Evolutionary conservation across 2,797 vertebrate species (phyloP).

Genomic region (Synanceia verrucosa): DNA sequence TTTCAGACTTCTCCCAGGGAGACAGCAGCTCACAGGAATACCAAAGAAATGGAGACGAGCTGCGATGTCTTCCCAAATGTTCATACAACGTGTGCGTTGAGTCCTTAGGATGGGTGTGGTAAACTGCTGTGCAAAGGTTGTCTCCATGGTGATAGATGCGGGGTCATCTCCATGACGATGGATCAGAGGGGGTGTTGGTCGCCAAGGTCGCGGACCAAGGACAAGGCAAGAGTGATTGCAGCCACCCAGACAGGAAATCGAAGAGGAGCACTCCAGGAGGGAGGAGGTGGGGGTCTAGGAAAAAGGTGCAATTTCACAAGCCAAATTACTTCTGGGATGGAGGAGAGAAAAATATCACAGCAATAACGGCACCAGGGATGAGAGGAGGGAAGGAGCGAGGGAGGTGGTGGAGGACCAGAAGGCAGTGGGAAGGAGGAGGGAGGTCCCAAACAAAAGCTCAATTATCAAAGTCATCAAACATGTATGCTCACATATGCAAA

Average conservation of each 20-base stretch:
- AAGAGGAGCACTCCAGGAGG: conserved; percentile 76
- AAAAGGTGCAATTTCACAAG: conserved; percentile 86
- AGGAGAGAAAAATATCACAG: conserved; percentile 80
- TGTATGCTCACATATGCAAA: conserved; percentile 53
- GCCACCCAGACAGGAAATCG: conserved; percentile 87
- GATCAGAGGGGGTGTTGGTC: conserved; percentile 66
- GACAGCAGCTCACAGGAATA: conserved; percentile 48
- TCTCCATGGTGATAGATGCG: conserved; percentile 81
- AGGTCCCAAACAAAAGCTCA: conserved; percentile 71
- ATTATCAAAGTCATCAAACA: conserved; percentile 72
- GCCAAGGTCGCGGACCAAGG: conserved; percentile 82
- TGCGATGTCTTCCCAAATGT: conserved; percentile 9
- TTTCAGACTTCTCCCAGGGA: conserved; percentile 50
- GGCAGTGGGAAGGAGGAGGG: conserved; percentile 41
- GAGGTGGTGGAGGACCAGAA: conserved; percentile 22
- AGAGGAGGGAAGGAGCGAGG: conserved; percentile 33
- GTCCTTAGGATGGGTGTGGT: conserved; percentile 65
- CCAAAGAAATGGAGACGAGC: conserved; percentile 42
- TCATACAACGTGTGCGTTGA: conserved; percentile 20
- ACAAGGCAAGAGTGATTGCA: conserved; percentile 83
- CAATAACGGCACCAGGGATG: conserved; percentile 67
- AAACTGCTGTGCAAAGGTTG: conserved; percentile 66
- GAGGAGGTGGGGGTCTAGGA: conserved; percentile 60
- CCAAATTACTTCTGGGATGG: conserved; percentile 84
- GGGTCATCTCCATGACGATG: conserved; percentile 79